Evolutionary conservation across 2,797 vertebrate genomes (phyloP), one percentile per base, ranked within the genome.

Genomic region (Rhinogobio ventralis): DNA sequence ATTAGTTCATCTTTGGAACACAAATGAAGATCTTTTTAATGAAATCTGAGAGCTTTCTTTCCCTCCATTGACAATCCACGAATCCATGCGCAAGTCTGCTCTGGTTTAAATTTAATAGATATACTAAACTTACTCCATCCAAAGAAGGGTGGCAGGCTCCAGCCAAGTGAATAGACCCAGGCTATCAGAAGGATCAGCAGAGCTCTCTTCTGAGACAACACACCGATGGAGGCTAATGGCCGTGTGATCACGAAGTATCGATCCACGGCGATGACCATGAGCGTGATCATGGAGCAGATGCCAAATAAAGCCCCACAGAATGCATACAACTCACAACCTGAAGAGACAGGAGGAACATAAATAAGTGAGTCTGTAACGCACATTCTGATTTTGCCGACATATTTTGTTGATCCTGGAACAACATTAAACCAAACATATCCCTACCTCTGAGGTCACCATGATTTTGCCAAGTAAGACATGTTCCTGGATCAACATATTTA

Each of bases 201-300:
- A 0, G 96, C 96, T 17, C 95, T 94, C 91, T 95, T 96, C 90
- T 94, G 95, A 46, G 97, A 97, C 33, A 95, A 91, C 87, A 95
- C 89, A 4, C 97, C 96, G 2, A 97, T 96, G 86, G 97, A 96
- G 89, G 96, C 94, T 91, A 99, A 94, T 0, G 98, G 98, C 23
- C 95, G 95, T 0, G 96, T 99, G 95, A 99, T 99, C 91, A 97
- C 98, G 51, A 99, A 96, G 89, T 98, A 99, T 46, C 98, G 97
- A 92, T 99, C 98, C 84, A 97, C 85, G 4, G 97, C 96, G 74
- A 99, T 98, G 90, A 96, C 96, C 68, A 88, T 97, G 90, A 98
- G 94, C 4, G 97, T 99, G 86, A 98, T 97, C 98, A 99, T 99
- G 91, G 98, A 99, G 89, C 97, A 96, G 91, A 99, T 98, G 81